Evolutionary conservation across 2,113 vertebrate genomes (phyloP), one percentile per base, ranked within the genome.

Genomic region (Cottus gobio): DNA sequence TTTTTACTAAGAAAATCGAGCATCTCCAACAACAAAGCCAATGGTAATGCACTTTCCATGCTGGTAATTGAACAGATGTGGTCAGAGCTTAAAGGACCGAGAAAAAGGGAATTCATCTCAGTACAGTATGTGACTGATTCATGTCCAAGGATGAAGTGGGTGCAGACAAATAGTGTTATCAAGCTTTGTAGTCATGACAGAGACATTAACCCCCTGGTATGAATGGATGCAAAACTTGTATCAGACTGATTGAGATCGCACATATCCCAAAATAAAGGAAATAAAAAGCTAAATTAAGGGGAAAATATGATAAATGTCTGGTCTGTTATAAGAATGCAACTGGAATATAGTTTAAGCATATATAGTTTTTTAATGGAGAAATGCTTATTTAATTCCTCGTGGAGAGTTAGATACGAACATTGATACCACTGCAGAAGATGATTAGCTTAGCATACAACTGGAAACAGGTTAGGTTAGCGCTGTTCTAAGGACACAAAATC

Each of bases 11-110:
- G 90, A 92, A 91, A 93, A 90, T 92, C 90, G 90, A 92, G 91
- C 87, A 89, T 93, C 91, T 87, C 75, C 84, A 85, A 94, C 91
- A 94, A 94, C 92, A 94, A 93, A 94, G 92, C 93, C 91, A 90
- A 87, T 93, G 90, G 87, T 93, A 93, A 94, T 94, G 91, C 90
- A 93, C 88, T 93, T 94, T 93, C 83, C 90, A 91, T 92, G 89
- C 90, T 91, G 87, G 92, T 93, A 93, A 94, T 94, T 92, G 93
- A 92, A 93, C 93, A 94, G 92, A 94, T 94, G 92, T 91, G 91
- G 90, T 93, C 91, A 89, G 90, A 85, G 90, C 90, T 90, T 85
- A 69, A 87, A 92, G 91, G 85, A 72, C 75, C 24, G n/a, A 66
- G 72, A 54, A 85, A 89, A 82, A 90, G 61, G 20, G 81, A 86